Conservation (phyloP, 2,888 invertebrate species). For the Drosophila prolongata region DNA sequence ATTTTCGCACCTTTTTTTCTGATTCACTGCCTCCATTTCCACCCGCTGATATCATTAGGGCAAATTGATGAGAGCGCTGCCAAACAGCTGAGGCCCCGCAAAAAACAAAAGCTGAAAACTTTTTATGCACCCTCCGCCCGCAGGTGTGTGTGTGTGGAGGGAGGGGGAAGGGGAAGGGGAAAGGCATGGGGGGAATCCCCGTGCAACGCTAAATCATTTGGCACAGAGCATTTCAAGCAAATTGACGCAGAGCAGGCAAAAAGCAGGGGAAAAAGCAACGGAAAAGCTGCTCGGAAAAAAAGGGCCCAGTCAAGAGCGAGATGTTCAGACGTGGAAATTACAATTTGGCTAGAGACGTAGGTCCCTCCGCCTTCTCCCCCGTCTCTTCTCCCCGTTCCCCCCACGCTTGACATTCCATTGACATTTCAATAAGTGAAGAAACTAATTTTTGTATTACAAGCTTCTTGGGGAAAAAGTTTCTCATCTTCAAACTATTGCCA, state of each 20-base stretch:
- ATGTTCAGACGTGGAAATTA: conserved; percentile 69
- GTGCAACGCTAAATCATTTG: conserved; percentile 72
- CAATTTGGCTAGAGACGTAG: conserved; percentile 63
- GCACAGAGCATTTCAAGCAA: conserved; percentile 79
- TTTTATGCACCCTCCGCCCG: conserved; percentile 20
- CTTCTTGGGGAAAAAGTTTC: conserved; percentile 61
- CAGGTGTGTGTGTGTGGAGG: conserved; percentile 25
- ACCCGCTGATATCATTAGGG: conserved; percentile 70
- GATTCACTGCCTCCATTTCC: neutral
- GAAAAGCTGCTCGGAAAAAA: conserved; percentile 22
- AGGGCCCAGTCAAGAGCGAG: conserved; percentile 23
- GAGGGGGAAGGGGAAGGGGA: neutral
- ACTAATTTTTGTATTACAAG: conserved; percentile 70
- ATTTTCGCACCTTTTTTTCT: conserved; percentile 70
- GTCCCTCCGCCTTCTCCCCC: neutral
- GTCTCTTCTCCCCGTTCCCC: neutral
- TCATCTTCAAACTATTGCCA: conserved; percentile 55
- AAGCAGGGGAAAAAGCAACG: conserved; percentile 24
- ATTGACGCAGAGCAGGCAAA: conserved; percentile 62
- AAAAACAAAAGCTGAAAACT: conserved; percentile 61
- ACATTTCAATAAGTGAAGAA: conserved; percentile 81
- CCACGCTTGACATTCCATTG: conserved; percentile 71
- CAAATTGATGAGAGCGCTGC: conserved; percentile 71
- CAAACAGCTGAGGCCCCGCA: conserved; percentile 72
- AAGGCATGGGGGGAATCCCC: conserved; percentile 13